A percentile compares a stretch with the other conserved stretches of the same genome.
These are phyloP conservation scores for Agrochola circellaris DNA, from an alignment of 2,888 invertebrate species.

Conservation along the genomic window DNA sequence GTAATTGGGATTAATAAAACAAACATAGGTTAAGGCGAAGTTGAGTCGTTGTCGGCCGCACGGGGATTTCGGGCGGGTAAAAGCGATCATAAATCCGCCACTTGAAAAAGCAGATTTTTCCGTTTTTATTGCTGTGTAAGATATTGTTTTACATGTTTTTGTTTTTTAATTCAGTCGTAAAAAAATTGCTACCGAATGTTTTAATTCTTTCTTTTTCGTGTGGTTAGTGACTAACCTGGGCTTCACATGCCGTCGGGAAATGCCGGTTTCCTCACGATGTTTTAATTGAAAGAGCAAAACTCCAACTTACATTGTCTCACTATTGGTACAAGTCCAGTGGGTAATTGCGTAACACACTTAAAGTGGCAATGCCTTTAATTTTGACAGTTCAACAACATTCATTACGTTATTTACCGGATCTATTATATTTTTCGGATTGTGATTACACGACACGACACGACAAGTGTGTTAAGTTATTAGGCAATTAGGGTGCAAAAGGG, in stretches of 20 bases:
- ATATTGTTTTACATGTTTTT: background rate
- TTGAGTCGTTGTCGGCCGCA: slow-evolving; percentile 41
- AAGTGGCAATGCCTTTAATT: background rate
- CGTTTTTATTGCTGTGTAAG: slow-evolving; percentile 12
- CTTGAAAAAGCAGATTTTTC: slow-evolving; percentile 29
- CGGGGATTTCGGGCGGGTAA: slow-evolving; percentile 38
- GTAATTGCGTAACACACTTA: background rate
- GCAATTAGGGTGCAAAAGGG: background rate
- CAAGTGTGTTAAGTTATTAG: background rate
- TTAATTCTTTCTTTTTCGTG: no score
- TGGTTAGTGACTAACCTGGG: no score
- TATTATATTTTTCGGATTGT: background rate
- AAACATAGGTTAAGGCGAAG: slow-evolving; percentile 59
- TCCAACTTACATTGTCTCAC: background rate
- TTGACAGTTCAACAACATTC: background rate
- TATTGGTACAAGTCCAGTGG: no score
- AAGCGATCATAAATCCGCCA: slow-evolving; percentile 31
- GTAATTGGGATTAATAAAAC: slow-evolving; percentile 65
- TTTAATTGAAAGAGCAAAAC: background rate
- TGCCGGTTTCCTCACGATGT: no score
- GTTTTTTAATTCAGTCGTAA: background rate
- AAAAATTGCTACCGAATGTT: background rate
- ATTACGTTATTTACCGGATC: background rate
- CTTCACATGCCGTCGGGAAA: no score
- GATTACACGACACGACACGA: no score